These are phyloP conservation scores for Buteo buteo DNA, from an alignment of 2,113 vertebrate species.

Conservation along the genomic window DNA sequence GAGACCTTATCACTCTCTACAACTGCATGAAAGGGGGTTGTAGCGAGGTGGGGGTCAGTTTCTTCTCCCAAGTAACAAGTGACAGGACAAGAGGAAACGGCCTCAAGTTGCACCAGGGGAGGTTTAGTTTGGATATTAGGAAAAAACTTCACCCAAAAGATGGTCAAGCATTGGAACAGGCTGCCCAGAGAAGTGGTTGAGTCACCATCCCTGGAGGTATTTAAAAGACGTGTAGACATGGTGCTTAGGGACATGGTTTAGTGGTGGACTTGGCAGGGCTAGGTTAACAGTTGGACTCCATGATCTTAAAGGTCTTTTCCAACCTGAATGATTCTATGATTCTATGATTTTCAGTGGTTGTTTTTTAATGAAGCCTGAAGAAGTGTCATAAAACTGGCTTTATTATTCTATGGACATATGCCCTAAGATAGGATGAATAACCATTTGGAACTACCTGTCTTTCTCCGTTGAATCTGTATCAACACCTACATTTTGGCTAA, in stretches of 20 bases:
- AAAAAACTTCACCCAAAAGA: too few species aligned
- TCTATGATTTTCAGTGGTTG: neutral
- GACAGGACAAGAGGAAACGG: fast-evolving
- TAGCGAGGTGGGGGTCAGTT: too few species aligned
- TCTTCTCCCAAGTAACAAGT: too few species aligned
- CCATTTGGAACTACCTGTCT: neutral
- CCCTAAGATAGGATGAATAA: neutral
- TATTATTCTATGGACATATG: neutral
- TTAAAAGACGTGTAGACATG: neutral
- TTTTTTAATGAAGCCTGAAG: neutral
- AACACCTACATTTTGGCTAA: neutral
- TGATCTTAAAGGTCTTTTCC: neutral
- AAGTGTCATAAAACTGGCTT: neutral
- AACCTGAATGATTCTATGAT: neutral
- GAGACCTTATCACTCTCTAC: too few species aligned
- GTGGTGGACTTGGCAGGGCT: neutral
- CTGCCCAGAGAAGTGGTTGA: neutral
- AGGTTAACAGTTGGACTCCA: neutral
- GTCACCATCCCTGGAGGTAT: neutral
- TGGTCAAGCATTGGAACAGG: neutral
- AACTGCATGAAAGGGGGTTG: too few species aligned
- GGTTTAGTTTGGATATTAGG: too few species aligned
- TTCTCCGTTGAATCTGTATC: neutral
- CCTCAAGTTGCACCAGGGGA: too few species aligned
- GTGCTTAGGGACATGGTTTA: neutral